Conservation (phyloP, 2,888 invertebrate species). For the Caenorhabditis sulstoni region DNA sequence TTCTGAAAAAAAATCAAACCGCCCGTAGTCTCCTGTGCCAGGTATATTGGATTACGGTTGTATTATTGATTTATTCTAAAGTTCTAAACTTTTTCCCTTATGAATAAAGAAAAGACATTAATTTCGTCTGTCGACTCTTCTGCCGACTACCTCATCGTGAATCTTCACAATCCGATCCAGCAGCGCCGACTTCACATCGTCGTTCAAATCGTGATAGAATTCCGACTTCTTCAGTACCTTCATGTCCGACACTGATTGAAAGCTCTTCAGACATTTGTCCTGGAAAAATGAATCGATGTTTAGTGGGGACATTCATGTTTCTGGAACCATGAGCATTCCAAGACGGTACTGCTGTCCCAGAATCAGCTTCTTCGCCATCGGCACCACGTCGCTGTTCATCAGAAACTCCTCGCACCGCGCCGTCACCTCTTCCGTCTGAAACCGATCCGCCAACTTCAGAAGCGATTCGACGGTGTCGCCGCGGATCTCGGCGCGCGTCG, state of each 20-base stretch:
- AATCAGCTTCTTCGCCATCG: conserved; percentile 11
- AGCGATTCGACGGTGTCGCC: conserved; percentile 7
- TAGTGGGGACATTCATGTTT: no score
- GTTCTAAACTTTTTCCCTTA: not conserved
- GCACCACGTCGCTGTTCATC: not conserved
- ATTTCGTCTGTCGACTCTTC: not conserved
- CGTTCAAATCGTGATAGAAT: conserved; percentile 15
- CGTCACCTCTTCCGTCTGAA: conserved; percentile 22
- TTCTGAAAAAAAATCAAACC: not conserved
- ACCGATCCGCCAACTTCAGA: conserved; percentile 30
- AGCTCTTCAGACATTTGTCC: conserved; percentile 20
- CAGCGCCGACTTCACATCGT: conserved; percentile 25
- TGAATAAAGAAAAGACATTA: conserved; percentile 13
- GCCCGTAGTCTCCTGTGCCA: conserved; percentile 43
- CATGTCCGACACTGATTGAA: conserved; percentile 8
- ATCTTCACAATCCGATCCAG: conserved; percentile 20
- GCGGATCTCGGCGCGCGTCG: conserved; percentile 11
- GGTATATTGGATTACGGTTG: conserved; percentile 49
- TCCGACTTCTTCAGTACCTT: conserved; percentile 8
- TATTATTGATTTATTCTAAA: not conserved
- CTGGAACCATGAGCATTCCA: conserved; percentile 14
- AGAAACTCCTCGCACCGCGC: conserved; percentile 37
- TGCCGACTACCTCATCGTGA: not conserved
- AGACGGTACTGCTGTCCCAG: conserved; percentile 16
- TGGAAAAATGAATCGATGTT: conserved; percentile 6